These are phyloP conservation scores for Coptodon bakossiorum DNA, from an alignment of 2,113 vertebrate genomes.

Conservation along the genomic window DNA sequence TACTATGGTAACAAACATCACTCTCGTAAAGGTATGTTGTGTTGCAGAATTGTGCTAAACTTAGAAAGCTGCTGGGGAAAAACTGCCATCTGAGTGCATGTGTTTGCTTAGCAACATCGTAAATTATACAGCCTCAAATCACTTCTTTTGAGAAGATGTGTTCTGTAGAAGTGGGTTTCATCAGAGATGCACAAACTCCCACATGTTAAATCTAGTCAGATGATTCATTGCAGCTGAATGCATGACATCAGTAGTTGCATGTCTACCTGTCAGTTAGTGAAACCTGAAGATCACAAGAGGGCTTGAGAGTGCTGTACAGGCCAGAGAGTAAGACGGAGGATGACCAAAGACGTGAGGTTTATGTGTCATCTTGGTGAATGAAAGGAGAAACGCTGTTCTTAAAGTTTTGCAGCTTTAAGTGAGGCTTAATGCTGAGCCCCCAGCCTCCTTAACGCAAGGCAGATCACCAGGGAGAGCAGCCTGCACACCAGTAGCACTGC, in stretches of 20 bases:
- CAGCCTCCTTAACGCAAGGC: not conserved
- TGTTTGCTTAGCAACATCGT: not conserved
- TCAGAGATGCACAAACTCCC: not conserved
- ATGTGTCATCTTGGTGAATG: not conserved
- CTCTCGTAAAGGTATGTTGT: not conserved
- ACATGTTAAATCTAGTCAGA: not conserved
- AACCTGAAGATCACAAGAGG: not conserved
- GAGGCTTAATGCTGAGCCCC: slow-evolving; percentile 12
- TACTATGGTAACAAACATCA: not conserved
- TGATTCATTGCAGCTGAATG: not conserved
- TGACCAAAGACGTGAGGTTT: not conserved
- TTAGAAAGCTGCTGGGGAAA: not conserved
- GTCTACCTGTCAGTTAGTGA: not conserved
- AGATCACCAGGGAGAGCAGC: slow-evolving; percentile 2
- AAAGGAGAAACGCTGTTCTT: slow-evolving; percentile 38
- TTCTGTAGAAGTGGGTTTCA: not conserved
- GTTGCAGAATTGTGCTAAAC: not conserved
- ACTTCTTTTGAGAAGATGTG: not conserved
- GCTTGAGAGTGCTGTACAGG: not conserved
- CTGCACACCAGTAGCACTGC: not conserved
- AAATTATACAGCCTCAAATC: not conserved
- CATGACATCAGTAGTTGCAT: not conserved
- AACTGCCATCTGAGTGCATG: not conserved
- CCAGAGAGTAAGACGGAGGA: not conserved
- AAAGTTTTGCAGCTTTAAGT: slow-evolving; percentile 27